Percentiles rank a stretch among this genome's conserved stretches.
Evolutionary conservation across 1,140 invertebrate species (phyloP).

Genomic region (Lethrus apterus): DNA sequence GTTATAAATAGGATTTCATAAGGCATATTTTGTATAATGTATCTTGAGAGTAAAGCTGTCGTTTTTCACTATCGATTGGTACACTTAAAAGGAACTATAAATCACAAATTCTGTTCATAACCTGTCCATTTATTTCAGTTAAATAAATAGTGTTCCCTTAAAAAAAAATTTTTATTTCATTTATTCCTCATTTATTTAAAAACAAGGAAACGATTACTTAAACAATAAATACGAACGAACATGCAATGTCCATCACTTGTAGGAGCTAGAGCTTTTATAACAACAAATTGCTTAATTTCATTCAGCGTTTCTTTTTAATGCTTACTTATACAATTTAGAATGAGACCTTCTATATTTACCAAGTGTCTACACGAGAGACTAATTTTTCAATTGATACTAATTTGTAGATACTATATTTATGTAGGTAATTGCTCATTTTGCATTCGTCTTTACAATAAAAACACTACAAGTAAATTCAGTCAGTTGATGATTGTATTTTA

Average conservation of each 20-base stretch:
- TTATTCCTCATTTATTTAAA: background rate
- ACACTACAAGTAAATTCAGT: background rate
- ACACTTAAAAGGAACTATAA: constrained; percentile 26
- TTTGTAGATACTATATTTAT: constrained; percentile 29
- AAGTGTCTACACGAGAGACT: constrained; percentile 12
- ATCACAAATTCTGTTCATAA: constrained; percentile 22
- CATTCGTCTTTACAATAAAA: constrained; percentile 13
- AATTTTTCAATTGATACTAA: constrained; percentile 35
- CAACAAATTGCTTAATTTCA: constrained; percentile 6
- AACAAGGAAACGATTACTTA: background rate
- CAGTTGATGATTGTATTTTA: constrained; percentile 3
- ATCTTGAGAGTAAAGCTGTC: constrained; percentile 17
- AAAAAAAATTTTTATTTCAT: constrained; percentile 8
- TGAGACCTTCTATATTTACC: constrained; percentile 10
- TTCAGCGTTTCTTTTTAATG: constrained; percentile 10
- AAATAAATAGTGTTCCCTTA: constrained; percentile 44
- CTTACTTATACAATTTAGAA: constrained; percentile 11
- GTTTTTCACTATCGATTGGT: constrained; percentile 22
- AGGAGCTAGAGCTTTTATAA: background rate
- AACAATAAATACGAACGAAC: background rate
- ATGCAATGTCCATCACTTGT: background rate
- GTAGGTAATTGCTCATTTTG: constrained; percentile 22
- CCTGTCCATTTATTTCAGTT: constrained; percentile 35
- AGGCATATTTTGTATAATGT: constrained; percentile 15
- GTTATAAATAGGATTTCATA: constrained; percentile 10